Evolutionary conservation across 1,140 invertebrate species (phyloP).

Genomic region (Brachystomella parvula): DNA sequence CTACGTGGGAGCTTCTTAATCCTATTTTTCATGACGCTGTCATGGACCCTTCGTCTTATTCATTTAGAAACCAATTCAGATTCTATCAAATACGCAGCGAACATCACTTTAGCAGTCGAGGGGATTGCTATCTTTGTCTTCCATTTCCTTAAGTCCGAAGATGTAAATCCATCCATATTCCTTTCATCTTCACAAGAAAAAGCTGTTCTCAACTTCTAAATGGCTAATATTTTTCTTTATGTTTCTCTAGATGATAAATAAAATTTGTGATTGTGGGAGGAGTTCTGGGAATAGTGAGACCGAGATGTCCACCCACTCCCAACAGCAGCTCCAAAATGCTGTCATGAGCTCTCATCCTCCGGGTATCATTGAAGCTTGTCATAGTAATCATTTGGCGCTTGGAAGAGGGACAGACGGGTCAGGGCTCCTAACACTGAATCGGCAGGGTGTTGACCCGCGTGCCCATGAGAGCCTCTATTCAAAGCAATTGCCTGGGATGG

Average conservation of each 20-base stretch:
- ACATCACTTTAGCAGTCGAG: conserved; percentile 30
- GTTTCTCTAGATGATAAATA: conserved; percentile 34
- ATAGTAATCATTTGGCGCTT: conserved; percentile 34
- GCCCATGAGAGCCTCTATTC: conserved; percentile 36
- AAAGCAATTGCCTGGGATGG: conserved; percentile 33
- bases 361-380: conserved; percentile 28
- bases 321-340: conserved; percentile 28
- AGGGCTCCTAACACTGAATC: conserved; percentile 30
- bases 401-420: conserved; percentile 25
- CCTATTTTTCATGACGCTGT: conserved; percentile 33
- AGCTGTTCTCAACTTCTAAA: too few relatives aligned
- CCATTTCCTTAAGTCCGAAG: conserved; percentile 36
- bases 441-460: conserved; percentile 30
- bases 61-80: conserved; percentile 33
- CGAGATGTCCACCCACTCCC: conserved; percentile 38
- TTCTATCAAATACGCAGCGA: conserved; percentile 31
- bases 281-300: conserved; percentile 33
- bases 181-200: neutral
- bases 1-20: conserved; percentile 37
- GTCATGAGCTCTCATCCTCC: neutral
- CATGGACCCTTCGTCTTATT: conserved; percentile 37
- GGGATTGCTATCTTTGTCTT: conserved; percentile 37
- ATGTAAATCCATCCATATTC: conserved; percentile 27
- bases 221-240: neutral
- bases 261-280: conserved; percentile 38